Conservation (phyloP, 2,797 vertebrate genomes). For the Gobio occitaniae region DNA sequence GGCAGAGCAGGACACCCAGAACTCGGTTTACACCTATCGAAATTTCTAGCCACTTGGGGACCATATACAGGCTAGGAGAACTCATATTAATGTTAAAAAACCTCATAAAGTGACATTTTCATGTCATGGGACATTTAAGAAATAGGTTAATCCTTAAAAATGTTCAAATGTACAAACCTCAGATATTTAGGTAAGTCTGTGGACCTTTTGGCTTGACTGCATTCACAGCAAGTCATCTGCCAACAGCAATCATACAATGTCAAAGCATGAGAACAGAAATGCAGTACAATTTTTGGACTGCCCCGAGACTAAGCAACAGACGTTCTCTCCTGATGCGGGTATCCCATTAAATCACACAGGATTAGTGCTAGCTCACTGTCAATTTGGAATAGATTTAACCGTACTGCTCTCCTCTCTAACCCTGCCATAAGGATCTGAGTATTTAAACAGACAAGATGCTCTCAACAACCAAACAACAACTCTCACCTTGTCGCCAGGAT, state of each 20-base stretch:
- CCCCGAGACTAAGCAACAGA: constrained; percentile 34
- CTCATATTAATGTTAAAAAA: too few species aligned
- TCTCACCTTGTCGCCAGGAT: not conserved
- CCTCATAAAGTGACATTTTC: too few species aligned
- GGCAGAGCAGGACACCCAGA: too few species aligned
- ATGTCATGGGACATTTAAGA: not conserved
- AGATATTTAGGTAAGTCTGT: not conserved
- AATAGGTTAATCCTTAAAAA: not conserved
- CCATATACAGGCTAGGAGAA: too few species aligned
- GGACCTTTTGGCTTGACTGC: not conserved
- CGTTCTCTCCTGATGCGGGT: constrained; percentile 34
- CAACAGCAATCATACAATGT: constrained; percentile 22
- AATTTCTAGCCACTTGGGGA: too few species aligned
- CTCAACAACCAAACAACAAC: constrained; percentile 15
- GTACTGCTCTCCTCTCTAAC: constrained; percentile 52
- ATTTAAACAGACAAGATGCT: constrained; percentile 29
- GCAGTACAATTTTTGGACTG: constrained; percentile 4
- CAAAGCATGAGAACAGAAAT: constrained; percentile 17
- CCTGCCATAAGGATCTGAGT: constrained; percentile 30
- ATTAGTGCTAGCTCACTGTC: constrained; percentile 51
- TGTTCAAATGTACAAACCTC: not conserved
- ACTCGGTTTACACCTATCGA: too few species aligned
- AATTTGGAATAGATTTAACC: constrained; percentile 55
- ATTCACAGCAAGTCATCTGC: constrained; percentile 2
- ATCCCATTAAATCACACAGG: constrained; percentile 55